Percentiles rank a stretch among this genome's conserved stretches.
Evolutionary conservation across 2,888 invertebrate species (phyloP).

Genomic region (Creontiades dilutus): DNA sequence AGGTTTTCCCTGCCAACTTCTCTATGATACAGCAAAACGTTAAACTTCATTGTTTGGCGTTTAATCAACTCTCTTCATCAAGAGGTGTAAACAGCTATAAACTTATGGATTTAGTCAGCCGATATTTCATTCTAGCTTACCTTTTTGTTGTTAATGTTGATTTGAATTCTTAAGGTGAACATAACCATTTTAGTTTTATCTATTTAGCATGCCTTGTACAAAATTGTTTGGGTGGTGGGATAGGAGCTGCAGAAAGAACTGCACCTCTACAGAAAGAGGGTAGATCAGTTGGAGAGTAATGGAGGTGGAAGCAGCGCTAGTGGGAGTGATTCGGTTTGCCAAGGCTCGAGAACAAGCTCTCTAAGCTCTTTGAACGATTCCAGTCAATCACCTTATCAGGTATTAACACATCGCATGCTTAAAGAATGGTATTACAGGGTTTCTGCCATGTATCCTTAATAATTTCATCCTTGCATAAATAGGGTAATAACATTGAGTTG

Average conservation of each 20-base stretch:
- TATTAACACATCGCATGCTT: slow-evolving; percentile 51
- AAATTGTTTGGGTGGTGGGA: slow-evolving; percentile 62
- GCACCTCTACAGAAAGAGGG: slow-evolving; percentile 81
- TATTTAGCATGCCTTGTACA: slow-evolving; percentile 48
- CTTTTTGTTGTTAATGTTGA: too few species aligned
- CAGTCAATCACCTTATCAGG: slow-evolving; percentile 69
- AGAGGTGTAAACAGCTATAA: too few species aligned
- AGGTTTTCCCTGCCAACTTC: too few species aligned
- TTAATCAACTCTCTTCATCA: too few species aligned
- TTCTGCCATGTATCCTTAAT: not conserved
- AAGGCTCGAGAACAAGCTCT: slow-evolving; percentile 83
- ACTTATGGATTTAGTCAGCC: too few species aligned
- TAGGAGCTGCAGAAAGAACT: slow-evolving; percentile 87
- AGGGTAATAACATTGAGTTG: not conserved
- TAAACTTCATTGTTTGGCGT: too few species aligned
- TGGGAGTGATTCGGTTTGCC: slow-evolving; percentile 79
- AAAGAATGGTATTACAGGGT: not conserved
- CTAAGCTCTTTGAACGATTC: slow-evolving; percentile 81
- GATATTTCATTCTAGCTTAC: too few species aligned
- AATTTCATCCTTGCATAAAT: slow-evolving; percentile 34
- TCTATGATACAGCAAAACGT: too few species aligned
- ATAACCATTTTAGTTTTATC: too few species aligned
- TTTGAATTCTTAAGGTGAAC: too few species aligned
- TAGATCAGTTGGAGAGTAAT: slow-evolving; percentile 77
- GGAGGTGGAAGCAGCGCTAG: slow-evolving; percentile 77